Base-by-base conservation (phyloP, 2,888 invertebrate species). In the Campoletis raptor region DNA sequence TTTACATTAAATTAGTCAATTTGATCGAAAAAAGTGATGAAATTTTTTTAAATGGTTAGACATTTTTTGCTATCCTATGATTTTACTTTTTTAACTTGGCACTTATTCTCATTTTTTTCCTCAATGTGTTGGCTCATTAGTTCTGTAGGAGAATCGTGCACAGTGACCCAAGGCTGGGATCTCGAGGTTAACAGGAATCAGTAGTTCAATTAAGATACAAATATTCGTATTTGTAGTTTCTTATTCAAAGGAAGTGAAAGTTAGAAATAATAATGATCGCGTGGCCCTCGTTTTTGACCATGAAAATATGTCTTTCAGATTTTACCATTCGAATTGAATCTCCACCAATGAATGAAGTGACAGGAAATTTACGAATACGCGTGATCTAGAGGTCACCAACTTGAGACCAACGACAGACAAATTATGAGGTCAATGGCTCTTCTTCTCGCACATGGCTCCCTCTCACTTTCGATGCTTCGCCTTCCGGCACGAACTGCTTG, bases 391-490 rank as follows among this genome's bases (percentile, higher is more conserved):
- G 57, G 24, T 24, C 57, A 57, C 52, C 45, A 52, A 42, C n/a
- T 73, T 15, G 64, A 76, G 74, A 72, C 81, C 76, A 80, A 40
- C 37, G 80, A 15, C 42, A 66, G 42, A 64, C 69, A 36, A 40
- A 72, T 72, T 45, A 66, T 45, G 72, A 57, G 72, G 54, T 64
- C 64, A 70, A 69, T 30, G 70, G 45, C 69, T 48, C 74, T 61
- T 45, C n/a, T 24, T 8, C 67, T 30, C 72, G 30, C 61, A n/a
- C 48, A 8, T 48, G 37, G 78, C 70, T 79, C 45, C 21, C 84
- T 76, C 70, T 85, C 84, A 76, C 80, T 81, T 70, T 85, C 76
- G 81, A 66, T 70, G 45, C 40, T 66, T 40, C 24, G 66, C 77
- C 42, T 73, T 72, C 66, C 72, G 21, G 77, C 67, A 24, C 54